Percentiles rank a stretch among this genome's conserved stretches.
phyloP scores from a whole-genome alignment of 2,888 invertebrate species.

The Nomada flava region DNA sequence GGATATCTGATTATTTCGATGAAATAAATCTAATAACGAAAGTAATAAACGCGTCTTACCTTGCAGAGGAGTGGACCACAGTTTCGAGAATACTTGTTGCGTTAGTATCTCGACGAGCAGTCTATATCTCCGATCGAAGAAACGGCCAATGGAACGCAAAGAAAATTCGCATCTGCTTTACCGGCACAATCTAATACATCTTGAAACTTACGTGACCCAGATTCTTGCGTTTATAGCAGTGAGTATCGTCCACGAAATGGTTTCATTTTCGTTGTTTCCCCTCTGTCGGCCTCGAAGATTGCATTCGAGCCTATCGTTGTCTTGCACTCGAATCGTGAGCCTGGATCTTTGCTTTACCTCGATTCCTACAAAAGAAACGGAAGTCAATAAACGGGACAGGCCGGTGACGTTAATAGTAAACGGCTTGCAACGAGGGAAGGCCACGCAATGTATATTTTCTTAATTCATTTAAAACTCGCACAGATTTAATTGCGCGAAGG shows the following conservation, averaged over 20 bases:
- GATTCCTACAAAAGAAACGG: neutral
- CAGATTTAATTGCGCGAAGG: constrained; percentile 27
- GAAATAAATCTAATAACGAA: too few species aligned
- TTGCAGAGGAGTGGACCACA: constrained; percentile 74
- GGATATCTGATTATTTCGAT: neutral
- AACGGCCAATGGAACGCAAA: neutral
- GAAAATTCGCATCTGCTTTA: constrained; percentile 12
- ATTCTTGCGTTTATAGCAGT: constrained; percentile 10
- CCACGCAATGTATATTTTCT: constrained; percentile 42
- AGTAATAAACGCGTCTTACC: constrained; percentile 59
- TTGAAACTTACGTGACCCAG: constrained; percentile 5
- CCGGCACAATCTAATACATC: neutral
- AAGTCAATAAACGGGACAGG: constrained; percentile 29
- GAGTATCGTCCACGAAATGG: constrained; percentile 4
- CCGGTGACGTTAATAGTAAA: neutral
- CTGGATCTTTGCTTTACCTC: neutral
- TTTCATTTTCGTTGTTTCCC: constrained; percentile 14
- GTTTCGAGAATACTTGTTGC: constrained; percentile 71
- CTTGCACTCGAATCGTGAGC: neutral
- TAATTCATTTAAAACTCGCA: constrained; percentile 31
- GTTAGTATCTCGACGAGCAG: constrained; percentile 53
- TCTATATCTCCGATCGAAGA: constrained; percentile 10
- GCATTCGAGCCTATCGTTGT: neutral
- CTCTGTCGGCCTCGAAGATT: neutral
- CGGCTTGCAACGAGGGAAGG: constrained; percentile 15